Percentiles rank a stretch among this genome's conserved stretches.
These are phyloP conservation scores for Rhabditoides inermis DNA, from an alignment of 2,888 invertebrate species.

Conservation along the genomic window DNA sequence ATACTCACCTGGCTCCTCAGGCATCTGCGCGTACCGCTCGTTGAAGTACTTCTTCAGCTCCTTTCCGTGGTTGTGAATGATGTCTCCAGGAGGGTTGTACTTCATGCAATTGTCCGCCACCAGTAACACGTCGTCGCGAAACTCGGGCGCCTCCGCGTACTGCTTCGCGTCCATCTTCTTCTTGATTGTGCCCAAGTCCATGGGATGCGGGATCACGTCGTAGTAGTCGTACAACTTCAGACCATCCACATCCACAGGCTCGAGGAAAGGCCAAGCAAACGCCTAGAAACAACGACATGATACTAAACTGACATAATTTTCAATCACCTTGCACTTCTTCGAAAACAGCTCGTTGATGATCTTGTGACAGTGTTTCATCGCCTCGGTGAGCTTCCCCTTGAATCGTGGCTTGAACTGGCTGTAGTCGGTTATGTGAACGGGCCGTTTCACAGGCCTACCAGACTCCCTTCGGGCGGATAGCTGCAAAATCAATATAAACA, in stretches of 20 bases:
- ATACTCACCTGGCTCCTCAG: no score
- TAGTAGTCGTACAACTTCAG: constrained; percentile 92
- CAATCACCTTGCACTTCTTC: constrained; percentile 55
- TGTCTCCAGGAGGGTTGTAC: constrained; percentile 43
- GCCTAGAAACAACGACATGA: constrained; percentile 8
- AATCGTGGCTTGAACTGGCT: constrained; percentile 28
- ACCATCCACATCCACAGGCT: constrained; percentile 91
- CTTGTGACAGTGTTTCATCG: constrained; percentile 47
- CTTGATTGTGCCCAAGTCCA: constrained; percentile 98
- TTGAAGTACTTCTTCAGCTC: constrained; percentile 17
- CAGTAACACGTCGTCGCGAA: constrained; percentile 61
- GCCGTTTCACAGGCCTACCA: constrained; percentile 87
- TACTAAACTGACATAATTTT: neutral
- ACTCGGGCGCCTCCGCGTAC: constrained; percentile 84
- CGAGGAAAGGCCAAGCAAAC: constrained; percentile 96
- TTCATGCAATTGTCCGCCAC: constrained; percentile 42
- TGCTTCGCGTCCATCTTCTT: constrained; percentile 90
- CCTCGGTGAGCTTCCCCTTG: constrained; percentile 48
- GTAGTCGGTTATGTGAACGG: constrained; percentile 58
- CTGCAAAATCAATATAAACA: constrained; percentile 31
- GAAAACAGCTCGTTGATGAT: constrained; percentile 55
- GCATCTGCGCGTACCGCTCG: no score
- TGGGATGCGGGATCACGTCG: constrained; percentile 92
- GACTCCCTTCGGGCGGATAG: constrained; percentile 84
- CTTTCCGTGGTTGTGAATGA: constrained; percentile 34